Conservation (phyloP, 92 coral and sea anemone genomes). For the Zoanthus gigantus region DNA sequence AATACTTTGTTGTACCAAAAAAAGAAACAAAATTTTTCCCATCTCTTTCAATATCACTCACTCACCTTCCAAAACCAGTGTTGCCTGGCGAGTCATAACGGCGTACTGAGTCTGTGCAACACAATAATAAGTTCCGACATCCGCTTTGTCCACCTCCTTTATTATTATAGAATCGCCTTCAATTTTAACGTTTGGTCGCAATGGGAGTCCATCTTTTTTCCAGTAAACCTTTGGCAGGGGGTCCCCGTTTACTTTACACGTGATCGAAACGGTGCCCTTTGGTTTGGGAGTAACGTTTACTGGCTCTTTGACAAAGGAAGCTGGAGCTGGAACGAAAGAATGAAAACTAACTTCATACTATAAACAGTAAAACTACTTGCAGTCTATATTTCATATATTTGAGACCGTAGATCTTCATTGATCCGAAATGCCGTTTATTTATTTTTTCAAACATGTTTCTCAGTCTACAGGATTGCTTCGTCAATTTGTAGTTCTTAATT, state of each 20-base stretch:
- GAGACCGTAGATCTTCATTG: too few relatives aligned
- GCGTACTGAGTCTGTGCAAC: constrained; percentile 34
- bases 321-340: constrained; percentile 13
- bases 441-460: too few relatives aligned
- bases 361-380: too few relatives aligned
- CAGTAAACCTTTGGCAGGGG: constrained; percentile 14
- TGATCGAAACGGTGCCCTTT: neutral
- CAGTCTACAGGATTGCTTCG: too few relatives aligned
- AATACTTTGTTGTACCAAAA: neutral
- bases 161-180: neutral
- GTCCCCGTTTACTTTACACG: constrained; percentile 11
- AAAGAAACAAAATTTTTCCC: neutral
- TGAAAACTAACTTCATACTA: too few relatives aligned
- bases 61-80: constrained; percentile 33
- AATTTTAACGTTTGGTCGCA: neutral
- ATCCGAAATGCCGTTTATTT: too few relatives aligned
- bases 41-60: neutral
- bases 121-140: constrained; percentile 27
- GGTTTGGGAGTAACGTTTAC: constrained; percentile 31
- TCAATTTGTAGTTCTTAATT: too few relatives aligned
- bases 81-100: neutral
- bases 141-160: neutral
- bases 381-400: too few relatives aligned
- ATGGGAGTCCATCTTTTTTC: constrained; percentile 41
- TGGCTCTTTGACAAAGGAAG: neutral